Evolutionary conservation across 2,113 vertebrate species (phyloP).

Genomic region (Platanista minor): DNA sequence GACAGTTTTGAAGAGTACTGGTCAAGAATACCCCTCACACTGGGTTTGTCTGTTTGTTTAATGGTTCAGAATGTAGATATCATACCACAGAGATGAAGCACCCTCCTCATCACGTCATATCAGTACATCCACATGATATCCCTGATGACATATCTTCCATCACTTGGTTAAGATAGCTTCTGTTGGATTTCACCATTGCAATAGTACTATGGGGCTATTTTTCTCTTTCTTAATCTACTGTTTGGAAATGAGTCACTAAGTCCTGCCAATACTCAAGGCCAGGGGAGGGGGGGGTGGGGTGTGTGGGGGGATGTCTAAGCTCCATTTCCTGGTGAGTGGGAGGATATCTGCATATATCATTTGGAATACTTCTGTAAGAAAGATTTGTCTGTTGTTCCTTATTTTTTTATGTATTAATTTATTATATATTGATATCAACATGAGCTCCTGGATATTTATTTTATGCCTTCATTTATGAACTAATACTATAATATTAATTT

Average conservation of each 20-base stretch:
- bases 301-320: rapidly evolving
- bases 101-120: neutral
- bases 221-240: neutral
- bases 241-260: neutral
- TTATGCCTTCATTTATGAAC: neutral
- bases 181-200: neutral
- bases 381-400: neutral
- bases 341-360: neutral
- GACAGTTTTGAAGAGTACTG: neutral
- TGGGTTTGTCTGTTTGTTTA: neutral
- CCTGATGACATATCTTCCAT: neutral
- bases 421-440: neutral
- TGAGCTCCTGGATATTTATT: neutral
- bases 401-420: neutral
- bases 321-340: neutral
- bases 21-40: neutral
- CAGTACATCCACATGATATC: neutral
- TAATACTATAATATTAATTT: neutral
- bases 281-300: rapidly evolving
- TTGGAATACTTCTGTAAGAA: neutral
- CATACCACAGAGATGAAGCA: neutral
- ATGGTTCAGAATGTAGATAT: neutral
- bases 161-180: neutral
- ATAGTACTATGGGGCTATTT: neutral
- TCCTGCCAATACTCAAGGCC: neutral